Conservation (phyloP, 1,140 invertebrate species). For the Drosophila novamexicana region DNA sequence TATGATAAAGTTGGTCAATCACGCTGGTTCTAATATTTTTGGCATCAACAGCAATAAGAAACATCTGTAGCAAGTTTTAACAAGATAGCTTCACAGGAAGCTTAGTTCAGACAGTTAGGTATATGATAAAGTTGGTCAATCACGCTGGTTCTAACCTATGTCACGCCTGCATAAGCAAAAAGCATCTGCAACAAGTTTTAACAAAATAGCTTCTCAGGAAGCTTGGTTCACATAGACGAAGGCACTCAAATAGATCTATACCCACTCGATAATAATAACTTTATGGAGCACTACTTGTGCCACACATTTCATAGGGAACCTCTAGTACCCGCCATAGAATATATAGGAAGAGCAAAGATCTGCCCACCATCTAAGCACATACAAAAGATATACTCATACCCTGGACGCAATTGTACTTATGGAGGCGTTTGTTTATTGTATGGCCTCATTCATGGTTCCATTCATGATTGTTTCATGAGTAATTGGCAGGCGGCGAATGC, state of each 20-base stretch:
- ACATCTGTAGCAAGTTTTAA: background rate
- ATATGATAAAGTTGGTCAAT: no score
- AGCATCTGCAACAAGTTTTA: background rate
- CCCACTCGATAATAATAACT: background rate
- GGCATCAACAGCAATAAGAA: background rate
- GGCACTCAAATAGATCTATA: background rate
- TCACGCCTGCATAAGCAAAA: no score
- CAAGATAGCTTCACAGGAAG: background rate
- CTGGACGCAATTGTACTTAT: background rate
- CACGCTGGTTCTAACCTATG: no score
- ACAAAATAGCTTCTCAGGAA: background rate
- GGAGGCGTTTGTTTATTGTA: constrained; percentile 29
- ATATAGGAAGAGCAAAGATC: background rate
- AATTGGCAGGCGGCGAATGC: constrained; percentile 24
- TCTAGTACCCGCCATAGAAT: background rate
- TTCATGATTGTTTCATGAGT: constrained; percentile 48
- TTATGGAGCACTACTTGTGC: background rate
- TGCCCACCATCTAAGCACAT: background rate
- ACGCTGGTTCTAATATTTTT: no score
- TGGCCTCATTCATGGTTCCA: constrained; percentile 35
- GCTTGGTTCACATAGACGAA: background rate
- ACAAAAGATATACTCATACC: background rate
- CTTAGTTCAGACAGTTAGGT: no score
- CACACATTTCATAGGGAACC: background rate
- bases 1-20: no score